Percentiles rank a stretch among this genome's conserved stretches.
phyloP scores from a whole-genome alignment of 1,140 invertebrate genomes.

The Drosophila serrata region DNA sequence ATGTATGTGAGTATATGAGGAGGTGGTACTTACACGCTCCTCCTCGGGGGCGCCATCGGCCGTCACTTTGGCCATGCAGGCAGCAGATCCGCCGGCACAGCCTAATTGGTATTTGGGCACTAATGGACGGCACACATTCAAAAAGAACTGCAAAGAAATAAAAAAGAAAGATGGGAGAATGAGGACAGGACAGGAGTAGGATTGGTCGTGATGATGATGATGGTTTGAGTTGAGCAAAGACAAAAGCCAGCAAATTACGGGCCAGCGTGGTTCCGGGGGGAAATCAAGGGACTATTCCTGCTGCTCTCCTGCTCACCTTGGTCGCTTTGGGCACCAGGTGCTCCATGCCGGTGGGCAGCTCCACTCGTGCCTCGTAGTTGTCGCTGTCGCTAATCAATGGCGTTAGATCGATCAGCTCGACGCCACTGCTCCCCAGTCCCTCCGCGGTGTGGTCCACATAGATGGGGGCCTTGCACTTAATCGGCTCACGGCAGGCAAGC shows the following conservation, averaged over 20 bases:
- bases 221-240: constrained; percentile 18
- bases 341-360: constrained; percentile 58
- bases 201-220: constrained; percentile 6
- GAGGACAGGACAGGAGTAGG: neutral
- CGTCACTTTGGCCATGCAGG: constrained; percentile 85
- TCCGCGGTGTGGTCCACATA: constrained; percentile 61
- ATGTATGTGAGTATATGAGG: neutral
- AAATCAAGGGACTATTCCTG: constrained; percentile 42
- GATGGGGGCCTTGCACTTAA: constrained; percentile 68
- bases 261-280: constrained; percentile 13
- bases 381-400: constrained; percentile 83
- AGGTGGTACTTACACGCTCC: constrained; percentile 85
- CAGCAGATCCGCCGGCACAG: constrained; percentile 86
- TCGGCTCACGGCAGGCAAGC: constrained; percentile 85
- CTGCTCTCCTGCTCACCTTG: constrained; percentile 64
- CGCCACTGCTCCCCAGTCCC: constrained; percentile 52
- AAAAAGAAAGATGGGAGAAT: neutral
- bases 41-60: constrained; percentile 76
- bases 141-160: constrained; percentile 76
- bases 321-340: constrained; percentile 72
- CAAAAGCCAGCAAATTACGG: constrained; percentile 60
- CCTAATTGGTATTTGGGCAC: constrained; percentile 85
- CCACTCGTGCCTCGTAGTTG: constrained; percentile 86
- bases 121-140: constrained; percentile 86
- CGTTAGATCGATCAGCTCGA: constrained; percentile 84